Percentiles rank a stretch among this genome's conserved stretches.
Conservation (phyloP, 2,888 invertebrate genomes). For the Leptopterna dolabrata region DNA sequence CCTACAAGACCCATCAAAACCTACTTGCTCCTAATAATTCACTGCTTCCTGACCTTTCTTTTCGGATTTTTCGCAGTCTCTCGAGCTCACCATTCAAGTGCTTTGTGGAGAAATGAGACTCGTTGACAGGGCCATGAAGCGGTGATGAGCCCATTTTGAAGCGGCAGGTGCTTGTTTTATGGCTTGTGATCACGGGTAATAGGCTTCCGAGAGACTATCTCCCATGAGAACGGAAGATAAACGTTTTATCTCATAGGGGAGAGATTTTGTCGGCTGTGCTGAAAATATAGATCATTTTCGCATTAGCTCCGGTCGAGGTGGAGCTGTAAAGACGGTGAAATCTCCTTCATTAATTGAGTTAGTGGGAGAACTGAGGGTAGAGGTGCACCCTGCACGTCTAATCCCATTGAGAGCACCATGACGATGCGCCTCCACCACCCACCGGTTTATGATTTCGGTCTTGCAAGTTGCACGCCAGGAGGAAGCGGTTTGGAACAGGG, state of each 20-base stretch:
- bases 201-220: neutral
- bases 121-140: neutral
- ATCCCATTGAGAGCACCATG: neutral
- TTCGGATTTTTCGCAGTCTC: neutral
- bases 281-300: constrained; percentile 1
- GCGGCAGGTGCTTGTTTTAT: neutral
- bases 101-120: neutral
- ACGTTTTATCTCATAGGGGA: neutral
- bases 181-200: neutral
- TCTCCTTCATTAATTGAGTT: neutral
- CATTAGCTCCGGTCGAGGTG: neutral
- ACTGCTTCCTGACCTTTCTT: no score
- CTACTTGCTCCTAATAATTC: no score
- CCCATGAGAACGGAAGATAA: neutral
- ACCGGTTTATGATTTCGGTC: neutral
- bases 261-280: neutral
- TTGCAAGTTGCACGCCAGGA: neutral
- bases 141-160: neutral
- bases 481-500: neutral
- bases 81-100: neutral
- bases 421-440: neutral
- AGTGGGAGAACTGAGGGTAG: neutral
- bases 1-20: no score
- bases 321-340: neutral
- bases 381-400: neutral